Evolutionary conservation across 1,140 invertebrate species (phyloP), one percentile per base, ranked within the genome.

Genomic region (Paramacrobiotus metropolitanus): DNA sequence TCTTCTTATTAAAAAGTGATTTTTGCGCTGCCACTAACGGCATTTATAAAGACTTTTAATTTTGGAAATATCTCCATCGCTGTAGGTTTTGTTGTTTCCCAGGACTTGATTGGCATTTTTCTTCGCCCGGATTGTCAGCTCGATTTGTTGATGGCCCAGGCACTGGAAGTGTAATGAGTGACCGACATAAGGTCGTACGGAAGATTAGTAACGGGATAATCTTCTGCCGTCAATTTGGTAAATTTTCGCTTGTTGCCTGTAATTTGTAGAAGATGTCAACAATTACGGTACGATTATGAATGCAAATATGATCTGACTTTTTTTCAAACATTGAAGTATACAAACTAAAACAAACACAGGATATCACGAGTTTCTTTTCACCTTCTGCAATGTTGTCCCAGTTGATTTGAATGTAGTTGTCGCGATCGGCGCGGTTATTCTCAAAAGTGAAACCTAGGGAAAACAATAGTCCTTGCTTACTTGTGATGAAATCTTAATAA

Each of bases 361-460:
- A n/a, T n/a, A n/a, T n/a, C n/a, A n/a, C n/a, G n/a, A n/a, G n/a
- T n/a, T n/a, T n/a, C n/a, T n/a, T n/a, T n/a, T 55, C 24, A 55
- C 48, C 24, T 55, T 55, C 48, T 9, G 48, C 48, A 4, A 55
- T 24, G 48, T 55, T 55, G 24, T 55, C 48, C 48, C 48, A 55
- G 24, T 55, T 55, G 24, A 55, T 18, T 18, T 9, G 9, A 4
- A 55, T 18, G 48, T 18, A 55, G 4, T 55, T 9, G 24, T 55
- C 48, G 24, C 48, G 48, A 28, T 55, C 48, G 9, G 48, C 48
- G 9, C 48, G 9, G 24, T 55, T 55, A 24, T 24, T 55, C 24
- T 55, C 48, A 24, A 18, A 55, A 24, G 48, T 55, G 24, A 55
- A 55, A 15, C 48, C 48, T 55, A 28, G 24, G n/a, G 9, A 40